Evolutionary conservation across 2,888 invertebrate species (phyloP).

Genomic region (Auanema freiburgensis): DNA sequence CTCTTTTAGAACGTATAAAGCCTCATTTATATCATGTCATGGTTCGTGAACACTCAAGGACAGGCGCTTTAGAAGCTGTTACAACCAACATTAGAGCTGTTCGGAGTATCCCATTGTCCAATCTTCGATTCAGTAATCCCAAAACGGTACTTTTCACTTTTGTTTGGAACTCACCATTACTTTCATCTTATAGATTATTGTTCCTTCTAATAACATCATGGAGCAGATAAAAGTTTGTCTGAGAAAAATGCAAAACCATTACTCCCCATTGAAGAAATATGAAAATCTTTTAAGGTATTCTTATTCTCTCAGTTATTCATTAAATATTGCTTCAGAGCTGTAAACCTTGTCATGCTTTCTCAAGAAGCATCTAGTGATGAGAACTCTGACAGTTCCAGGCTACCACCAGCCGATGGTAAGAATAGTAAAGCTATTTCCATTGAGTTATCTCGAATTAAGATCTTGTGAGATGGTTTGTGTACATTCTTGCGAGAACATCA

Average conservation of each 20-base stretch:
- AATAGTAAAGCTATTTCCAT: not conserved
- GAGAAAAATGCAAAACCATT: constrained; percentile 83
- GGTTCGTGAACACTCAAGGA: constrained; percentile 58
- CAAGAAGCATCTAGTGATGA: constrained; percentile 25
- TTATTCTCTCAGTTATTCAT: not conserved
- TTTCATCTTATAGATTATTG: constrained; percentile 24
- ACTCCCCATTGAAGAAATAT: constrained; percentile 88
- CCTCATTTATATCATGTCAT: constrained; percentile 65
- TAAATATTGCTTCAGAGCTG: constrained; percentile 18
- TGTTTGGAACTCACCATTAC: not conserved
- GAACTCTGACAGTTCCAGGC: constrained; percentile 27
- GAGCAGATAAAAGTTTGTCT: constrained; percentile 76
- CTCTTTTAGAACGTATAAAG: constrained; percentile 60
- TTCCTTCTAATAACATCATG: constrained; percentile 67
- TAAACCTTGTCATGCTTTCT: constrained; percentile 26
- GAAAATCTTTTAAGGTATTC: constrained; percentile 74
- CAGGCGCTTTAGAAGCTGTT: constrained; percentile 66
- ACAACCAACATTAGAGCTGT: constrained; percentile 67
- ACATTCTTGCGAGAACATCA: constrained; percentile 85
- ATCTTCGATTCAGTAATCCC: constrained; percentile 66
- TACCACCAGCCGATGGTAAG: constrained; percentile 43
- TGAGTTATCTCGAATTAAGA: constrained; percentile 74
- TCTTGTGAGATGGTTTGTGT: constrained; percentile 86
- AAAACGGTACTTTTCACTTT: constrained; percentile 18
- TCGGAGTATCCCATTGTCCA: constrained; percentile 66